phyloP scores from a whole-genome alignment of 2,888 invertebrate species.

The Mythimna pallens region DNA sequence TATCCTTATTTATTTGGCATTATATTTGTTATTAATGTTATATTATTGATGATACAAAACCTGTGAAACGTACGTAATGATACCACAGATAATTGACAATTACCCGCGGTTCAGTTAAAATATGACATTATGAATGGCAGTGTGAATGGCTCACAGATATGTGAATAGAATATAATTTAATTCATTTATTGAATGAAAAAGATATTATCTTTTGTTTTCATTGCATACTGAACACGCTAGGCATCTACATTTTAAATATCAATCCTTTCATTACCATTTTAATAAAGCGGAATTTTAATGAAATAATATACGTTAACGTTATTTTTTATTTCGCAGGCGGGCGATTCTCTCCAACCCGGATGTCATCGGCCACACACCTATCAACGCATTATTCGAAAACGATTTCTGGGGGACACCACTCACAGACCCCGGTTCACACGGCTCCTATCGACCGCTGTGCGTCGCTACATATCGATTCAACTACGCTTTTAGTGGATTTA shows the following conservation, averaged over 20 bases:
- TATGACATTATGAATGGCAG: background rate
- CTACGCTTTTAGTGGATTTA: conserved; percentile 94
- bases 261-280: conserved; percentile 53
- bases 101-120: background rate
- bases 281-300: conserved; percentile 27
- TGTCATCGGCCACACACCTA: conserved; percentile 95
- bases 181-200: conserved; percentile 20
- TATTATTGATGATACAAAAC: background rate
- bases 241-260: conserved; percentile 54
- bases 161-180: conserved; percentile 2
- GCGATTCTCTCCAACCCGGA: conserved; percentile 99
- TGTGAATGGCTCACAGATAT: background rate
- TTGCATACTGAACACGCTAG: conserved; percentile 40
- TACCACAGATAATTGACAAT: conserved; percentile 3
- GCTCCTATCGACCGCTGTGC: conserved; percentile 98
- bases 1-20: background rate
- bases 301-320: conserved; percentile 63
- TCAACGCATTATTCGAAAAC: conserved; percentile 95
- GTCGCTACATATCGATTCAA: conserved; percentile 97
- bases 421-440: conserved; percentile 97
- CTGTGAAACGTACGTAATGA: background rate
- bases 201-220: conserved; percentile 13
- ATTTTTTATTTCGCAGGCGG: conserved; percentile 92
- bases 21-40: background rate
- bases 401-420: conserved; percentile 99